Percentiles rank a stretch among this genome's conserved stretches.
Conservation (phyloP, 1,140 invertebrate genomes). For the Argopecten irradians region DNA sequence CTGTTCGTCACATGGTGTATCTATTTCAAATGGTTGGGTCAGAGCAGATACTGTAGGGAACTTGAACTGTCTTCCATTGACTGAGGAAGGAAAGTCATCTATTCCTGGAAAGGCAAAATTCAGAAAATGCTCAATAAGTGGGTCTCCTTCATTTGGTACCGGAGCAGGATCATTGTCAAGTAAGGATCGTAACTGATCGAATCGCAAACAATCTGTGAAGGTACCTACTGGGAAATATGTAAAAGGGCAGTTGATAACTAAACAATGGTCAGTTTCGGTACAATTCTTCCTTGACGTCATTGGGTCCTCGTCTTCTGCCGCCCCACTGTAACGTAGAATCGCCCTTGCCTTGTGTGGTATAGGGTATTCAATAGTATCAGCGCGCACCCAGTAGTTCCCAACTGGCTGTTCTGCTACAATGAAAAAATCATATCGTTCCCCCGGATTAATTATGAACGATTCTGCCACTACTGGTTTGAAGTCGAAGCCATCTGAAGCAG, state of each 20-base stretch:
- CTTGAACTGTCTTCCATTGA: constrained; percentile 50
- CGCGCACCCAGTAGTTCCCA: constrained; percentile 88
- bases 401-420: constrained; percentile 82
- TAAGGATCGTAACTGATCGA: constrained; percentile 25
- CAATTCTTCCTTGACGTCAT: constrained; percentile 66
- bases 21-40: constrained; percentile 37
- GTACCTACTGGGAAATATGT: constrained; percentile 30
- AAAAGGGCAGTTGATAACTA: constrained; percentile 59
- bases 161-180: neutral
- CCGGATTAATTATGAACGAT: constrained; percentile 74
- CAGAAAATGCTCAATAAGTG: constrained; percentile 49
- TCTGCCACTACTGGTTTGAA: constrained; percentile 83
- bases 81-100: constrained; percentile 45
- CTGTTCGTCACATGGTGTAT: constrained; percentile 32
- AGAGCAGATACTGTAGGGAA: constrained; percentile 32
- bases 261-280: constrained; percentile 37
- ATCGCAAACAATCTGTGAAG: constrained; percentile 20
- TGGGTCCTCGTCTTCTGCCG: constrained; percentile 37
- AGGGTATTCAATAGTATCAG: constrained; percentile 43
- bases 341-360: constrained; percentile 79
- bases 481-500: constrained; percentile 88
- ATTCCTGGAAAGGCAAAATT: constrained; percentile 58
- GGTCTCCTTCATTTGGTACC: constrained; percentile 24
- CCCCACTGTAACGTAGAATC: constrained; percentile 86
- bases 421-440: constrained; percentile 91